Evolutionary conservation across 2,888 invertebrate genomes (phyloP), one percentile per base, ranked within the genome.

Genomic region (Chalcis sispes): DNA sequence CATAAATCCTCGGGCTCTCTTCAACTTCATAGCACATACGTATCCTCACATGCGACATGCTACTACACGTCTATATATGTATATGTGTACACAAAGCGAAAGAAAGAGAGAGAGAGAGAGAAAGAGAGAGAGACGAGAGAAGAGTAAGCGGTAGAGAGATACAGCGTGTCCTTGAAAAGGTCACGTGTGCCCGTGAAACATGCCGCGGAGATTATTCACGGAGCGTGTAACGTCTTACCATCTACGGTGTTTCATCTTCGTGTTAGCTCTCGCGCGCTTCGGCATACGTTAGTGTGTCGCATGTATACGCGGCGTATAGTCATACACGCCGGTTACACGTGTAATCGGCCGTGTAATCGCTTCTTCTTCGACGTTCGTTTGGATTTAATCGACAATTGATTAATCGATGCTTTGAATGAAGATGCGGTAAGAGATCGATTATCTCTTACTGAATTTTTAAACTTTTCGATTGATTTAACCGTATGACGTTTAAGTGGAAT

Each of bases 311-410:
- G 10, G 13, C 10, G 25, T 50, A 15, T 40, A 25, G 42, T 66
- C n/a, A 25, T 40, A 42, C 18, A 7, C 7, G 4, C 36, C n/a
- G 18, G 29, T 18, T 29, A 7, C 48, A 25, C 25, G 8, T 29
- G 50, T 66, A 58, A 66, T 66, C 59, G 20, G 10, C 66, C 61
- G 29, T 29, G 29, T 27, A 73, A 73, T 5, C n/a, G n/a, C n/a
- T n/a, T n/a, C n/a, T 20, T 27, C 18, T 3, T 40, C 27, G 4
- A 52, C 59, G 29, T 73, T 66, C 42, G 66, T 66, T 66, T 61
- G 54, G 7, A 27, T 52, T 23, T 15, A 52, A 73, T 66, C 25
- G 40, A 50, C n/a, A n/a, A n/a, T n/a, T 50, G 15, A 15, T 58
- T 3, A 13, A 13, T 27, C 23, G 27, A 27, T 2, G 1, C 3